Conservation (phyloP, 2,797 vertebrate genomes). For the Syncerus caffer region DNA sequence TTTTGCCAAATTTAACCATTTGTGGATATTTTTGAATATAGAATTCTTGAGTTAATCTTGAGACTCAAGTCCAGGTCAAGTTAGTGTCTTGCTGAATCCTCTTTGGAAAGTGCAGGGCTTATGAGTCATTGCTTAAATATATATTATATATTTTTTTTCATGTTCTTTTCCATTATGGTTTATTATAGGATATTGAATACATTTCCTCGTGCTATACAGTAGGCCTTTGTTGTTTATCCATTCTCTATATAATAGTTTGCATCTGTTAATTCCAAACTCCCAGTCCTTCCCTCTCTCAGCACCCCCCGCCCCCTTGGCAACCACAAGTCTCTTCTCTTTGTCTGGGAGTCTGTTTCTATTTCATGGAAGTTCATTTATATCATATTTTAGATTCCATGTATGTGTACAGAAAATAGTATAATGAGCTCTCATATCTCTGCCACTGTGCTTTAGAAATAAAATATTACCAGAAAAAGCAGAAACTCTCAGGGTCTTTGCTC, state of each 20-base stretch:
- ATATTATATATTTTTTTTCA: neutral
- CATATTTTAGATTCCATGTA: neutral
- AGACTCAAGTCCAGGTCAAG: neutral
- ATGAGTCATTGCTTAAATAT: neutral
- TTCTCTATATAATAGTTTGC: neutral
- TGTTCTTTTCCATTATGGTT: neutral
- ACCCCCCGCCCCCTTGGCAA: neutral
- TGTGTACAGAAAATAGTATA: neutral
- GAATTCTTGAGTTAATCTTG: neutral
- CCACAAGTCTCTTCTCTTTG: neutral
- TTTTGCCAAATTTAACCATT: constrained; percentile 15
- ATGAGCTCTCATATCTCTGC: neutral
- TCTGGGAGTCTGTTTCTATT: neutral
- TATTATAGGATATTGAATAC: neutral
- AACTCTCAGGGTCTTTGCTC: neutral
- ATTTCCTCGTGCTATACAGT: neutral
- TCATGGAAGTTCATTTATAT: neutral
- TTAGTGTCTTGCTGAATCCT: neutral
- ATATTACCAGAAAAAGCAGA: neutral
- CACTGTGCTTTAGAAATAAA: neutral
- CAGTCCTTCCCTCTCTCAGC: neutral
- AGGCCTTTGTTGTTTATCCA: neutral
- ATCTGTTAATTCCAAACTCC: neutral
- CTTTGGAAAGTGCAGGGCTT: neutral
- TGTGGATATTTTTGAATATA: neutral